These are phyloP conservation scores for Phalangium opilio DNA, from an alignment of 2,888 invertebrate genomes.

Conservation along the genomic window DNA sequence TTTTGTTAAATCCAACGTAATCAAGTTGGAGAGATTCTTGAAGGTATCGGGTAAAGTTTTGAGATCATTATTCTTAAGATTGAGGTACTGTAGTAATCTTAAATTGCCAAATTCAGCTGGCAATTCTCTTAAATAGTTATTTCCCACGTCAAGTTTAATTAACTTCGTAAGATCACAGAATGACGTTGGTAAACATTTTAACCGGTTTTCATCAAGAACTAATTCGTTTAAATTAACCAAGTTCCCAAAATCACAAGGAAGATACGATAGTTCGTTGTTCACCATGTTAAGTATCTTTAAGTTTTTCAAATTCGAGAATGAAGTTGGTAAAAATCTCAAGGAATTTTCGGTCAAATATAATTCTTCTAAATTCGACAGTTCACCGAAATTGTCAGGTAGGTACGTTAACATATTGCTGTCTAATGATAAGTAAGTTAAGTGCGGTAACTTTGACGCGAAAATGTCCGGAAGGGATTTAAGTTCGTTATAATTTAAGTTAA, in stretches of 20 bases:
- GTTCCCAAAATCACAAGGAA: conserved; percentile 1
- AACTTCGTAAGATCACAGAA: conserved; percentile 7
- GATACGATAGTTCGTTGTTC: conserved; percentile 7
- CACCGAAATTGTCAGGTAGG: conserved; percentile 51
- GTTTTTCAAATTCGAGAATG: conserved; percentile 3
- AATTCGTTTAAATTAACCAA: conserved; percentile 5
- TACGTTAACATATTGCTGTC: conserved; percentile 52
- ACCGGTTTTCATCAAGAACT: conserved; percentile 9
- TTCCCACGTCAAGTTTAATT: conserved; percentile 50
- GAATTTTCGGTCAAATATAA: conserved; percentile 10
- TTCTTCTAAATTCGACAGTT: conserved; percentile 41
- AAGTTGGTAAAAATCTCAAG: conserved; percentile 5
- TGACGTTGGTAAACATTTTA: conserved; percentile 3
- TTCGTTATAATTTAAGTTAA: conserved; percentile 8
- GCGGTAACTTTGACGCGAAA: conserved; percentile 3
- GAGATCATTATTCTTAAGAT: conserved; percentile 35
- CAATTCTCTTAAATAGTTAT: conserved; percentile 48
- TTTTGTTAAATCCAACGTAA: conserved; percentile 7
- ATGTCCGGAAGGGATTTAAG: conserved; percentile 4
- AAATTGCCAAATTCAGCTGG: conserved; percentile 48
- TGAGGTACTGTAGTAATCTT: conserved; percentile 43
- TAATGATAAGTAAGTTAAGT: conserved; percentile 25
- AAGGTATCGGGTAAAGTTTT: conserved; percentile 22
- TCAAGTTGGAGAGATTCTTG: conserved; percentile 4
- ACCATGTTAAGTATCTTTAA: conserved; percentile 8